Base-by-base conservation (phyloP, 2,888 invertebrate genomes). In the Lordiphosa fenestrarum region DNA sequence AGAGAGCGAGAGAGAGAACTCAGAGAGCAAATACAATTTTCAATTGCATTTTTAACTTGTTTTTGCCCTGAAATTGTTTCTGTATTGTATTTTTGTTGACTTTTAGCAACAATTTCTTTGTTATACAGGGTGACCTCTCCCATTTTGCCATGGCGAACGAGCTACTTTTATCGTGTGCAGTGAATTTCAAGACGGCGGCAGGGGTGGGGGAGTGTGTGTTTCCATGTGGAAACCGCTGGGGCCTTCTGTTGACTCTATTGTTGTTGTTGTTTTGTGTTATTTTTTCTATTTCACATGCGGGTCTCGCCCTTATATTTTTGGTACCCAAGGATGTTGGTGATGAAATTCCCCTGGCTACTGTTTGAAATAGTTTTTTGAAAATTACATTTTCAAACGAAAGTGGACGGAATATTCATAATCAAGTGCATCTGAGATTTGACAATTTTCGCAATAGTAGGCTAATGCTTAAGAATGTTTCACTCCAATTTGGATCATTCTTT, bases 31-130 rank as follows among this genome's bases (percentile, higher is more conserved):
- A 19, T 46, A 25, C 23, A 50, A 63, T 59, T 59, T 84, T 70
- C 63, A 77, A 69, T 83, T 85, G 80, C 76, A 75, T 80, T 71
- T 74, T 75, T 71, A 74, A 74, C 46, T 60, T 73, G 53, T 59
- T 78, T 66, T 73, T 47, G 73, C 55, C 46, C 53, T 49, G 54
- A 23, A 53, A 49, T 49, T 68, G 52, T 38, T 53, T 9, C 40
- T 44, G 25, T 49, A 38, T 30, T 30, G n/a, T 55, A 37, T 64
- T 39, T 63, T 15, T 46, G 6, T 38, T 53, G 53, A 37, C 10
- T 35, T 51, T 48, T 55, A 48, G 46, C 46, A 55, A 61, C 52
- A 59, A 61, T 44, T 30, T 42, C 30, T 58, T 55, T 41, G 2
- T 10, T 25, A 3, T 33, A 60, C 65, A 54, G 65, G 30, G 60